phyloP scores from a whole-genome alignment of 2,797 vertebrate species.

The Micrastur ruficollis region DNA sequence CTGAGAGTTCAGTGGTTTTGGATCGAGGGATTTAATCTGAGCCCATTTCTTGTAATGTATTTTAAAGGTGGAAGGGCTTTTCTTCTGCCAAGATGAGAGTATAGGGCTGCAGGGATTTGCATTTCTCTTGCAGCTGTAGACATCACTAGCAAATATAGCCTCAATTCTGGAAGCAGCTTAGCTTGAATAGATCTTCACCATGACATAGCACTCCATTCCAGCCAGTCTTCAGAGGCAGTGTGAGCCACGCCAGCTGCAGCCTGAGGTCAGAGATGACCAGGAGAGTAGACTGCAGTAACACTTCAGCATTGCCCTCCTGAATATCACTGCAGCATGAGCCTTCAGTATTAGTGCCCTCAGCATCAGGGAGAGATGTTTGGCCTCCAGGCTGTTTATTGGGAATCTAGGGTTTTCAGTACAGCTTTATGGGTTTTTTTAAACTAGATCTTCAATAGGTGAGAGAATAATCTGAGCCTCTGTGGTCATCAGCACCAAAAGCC shows the following conservation, averaged over 20 bases:
- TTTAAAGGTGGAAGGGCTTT: conserved; percentile 54
- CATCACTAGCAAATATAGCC: neutral
- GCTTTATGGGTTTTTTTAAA: neutral
- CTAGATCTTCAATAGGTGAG: neutral
- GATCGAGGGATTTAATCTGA: neutral
- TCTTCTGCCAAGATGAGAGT: conserved; percentile 37
- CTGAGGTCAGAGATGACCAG: neutral
- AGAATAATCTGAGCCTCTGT: neutral
- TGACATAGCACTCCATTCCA: neutral
- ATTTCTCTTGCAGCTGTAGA: conserved; percentile 45
- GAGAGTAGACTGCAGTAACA: neutral
- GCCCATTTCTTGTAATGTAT: conserved; percentile 16
- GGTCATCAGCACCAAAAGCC: neutral
- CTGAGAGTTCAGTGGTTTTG: neutral
- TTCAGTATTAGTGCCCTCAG: neutral
- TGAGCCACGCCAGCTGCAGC: neutral
- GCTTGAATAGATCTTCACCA: neutral
- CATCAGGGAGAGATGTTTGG: neutral
- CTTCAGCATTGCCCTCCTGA: neutral
- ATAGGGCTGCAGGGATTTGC: conserved; percentile 29
- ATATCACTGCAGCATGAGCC: neutral
- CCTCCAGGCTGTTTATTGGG: neutral
- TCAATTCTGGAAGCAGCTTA: neutral
- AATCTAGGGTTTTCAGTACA: neutral
- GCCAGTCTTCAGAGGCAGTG: neutral